Percentiles rank a stretch among this genome's conserved stretches.
Evolutionary conservation across 1,140 invertebrate genomes (phyloP).

Genomic region (Mizuhopecten yessoensis): DNA sequence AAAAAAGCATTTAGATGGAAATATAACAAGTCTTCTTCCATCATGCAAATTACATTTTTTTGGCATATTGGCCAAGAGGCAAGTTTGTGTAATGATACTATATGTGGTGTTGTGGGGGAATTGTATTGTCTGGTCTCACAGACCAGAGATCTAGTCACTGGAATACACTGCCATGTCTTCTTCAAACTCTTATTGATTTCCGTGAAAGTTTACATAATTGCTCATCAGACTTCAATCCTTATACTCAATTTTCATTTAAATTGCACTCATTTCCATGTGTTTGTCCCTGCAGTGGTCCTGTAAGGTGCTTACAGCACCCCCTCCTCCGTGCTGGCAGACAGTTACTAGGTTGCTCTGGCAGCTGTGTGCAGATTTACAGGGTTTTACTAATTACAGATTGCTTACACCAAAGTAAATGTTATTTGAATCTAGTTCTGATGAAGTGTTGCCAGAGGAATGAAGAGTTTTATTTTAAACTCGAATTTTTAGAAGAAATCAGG

Average conservation of each 20-base stretch:
- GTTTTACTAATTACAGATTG: neutral
- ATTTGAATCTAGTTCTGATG: neutral
- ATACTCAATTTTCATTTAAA: conserved; percentile 30
- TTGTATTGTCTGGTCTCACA: conserved; percentile 27
- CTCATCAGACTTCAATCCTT: conserved; percentile 26
- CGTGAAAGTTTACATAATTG: neutral
- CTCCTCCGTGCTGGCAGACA: neutral
- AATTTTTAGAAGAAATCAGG: neutral
- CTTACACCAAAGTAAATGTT: neutral
- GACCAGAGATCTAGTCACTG: neutral
- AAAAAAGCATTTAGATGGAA: neutral
- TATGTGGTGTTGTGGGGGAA: conserved; percentile 16
- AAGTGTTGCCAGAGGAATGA: neutral
- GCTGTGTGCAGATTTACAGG: neutral
- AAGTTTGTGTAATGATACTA: neutral
- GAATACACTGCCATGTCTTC: neutral
- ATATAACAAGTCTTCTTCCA: neutral
- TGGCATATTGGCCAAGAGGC: conserved; percentile 21
- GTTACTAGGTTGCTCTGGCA: neutral
- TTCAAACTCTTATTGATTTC: conserved; percentile 18
- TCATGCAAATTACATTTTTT: neutral
- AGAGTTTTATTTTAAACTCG: neutral
- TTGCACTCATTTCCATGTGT: conserved; percentile 15
- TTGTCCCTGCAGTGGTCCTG: neutral
- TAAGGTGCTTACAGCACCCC: neutral